Conservation (phyloP, 2,797 vertebrate species). For the Gila robusta region DNA sequence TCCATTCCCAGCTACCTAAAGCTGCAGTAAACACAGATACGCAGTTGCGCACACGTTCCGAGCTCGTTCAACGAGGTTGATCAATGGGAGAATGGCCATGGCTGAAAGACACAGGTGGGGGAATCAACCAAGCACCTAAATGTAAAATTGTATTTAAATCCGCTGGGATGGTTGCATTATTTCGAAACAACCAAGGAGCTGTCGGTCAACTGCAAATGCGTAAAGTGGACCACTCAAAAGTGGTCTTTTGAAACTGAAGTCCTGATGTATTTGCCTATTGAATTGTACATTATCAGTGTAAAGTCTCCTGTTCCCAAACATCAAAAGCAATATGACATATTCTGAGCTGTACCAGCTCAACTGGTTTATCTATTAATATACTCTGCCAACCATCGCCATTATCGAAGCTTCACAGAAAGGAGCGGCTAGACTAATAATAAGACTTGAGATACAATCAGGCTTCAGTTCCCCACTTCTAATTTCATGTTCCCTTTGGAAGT, state of each 20-base stretch:
- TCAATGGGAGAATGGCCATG: not conserved
- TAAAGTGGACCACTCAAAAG: not conserved
- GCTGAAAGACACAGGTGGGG: constrained; percentile 45
- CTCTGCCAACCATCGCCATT: constrained; percentile 32
- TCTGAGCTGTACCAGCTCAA: constrained; percentile 44
- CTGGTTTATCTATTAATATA: constrained; percentile 45
- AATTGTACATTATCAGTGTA: constrained; percentile 55
- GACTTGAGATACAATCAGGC: constrained; percentile 36
- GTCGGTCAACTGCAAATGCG: constrained; percentile 25
- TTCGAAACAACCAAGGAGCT: constrained; percentile 12
- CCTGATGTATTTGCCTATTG: constrained; percentile 30
- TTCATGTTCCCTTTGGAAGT: constrained; percentile 38
- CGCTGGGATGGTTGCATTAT: constrained; percentile 52
- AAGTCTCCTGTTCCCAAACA: constrained; percentile 51
- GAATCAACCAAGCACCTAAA: constrained; percentile 39
- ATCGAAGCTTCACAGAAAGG: constrained; percentile 30
- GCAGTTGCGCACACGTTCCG: not conserved
- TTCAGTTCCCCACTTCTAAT: constrained; percentile 10
- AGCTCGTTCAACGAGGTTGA: constrained; percentile 33
- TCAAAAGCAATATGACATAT: constrained; percentile 60
- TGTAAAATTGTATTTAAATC: constrained; percentile 52
- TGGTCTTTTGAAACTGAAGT: constrained; percentile 28
- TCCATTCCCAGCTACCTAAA: constrained; percentile 94
- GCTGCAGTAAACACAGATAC: constrained; percentile 78
- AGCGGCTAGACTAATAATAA: constrained; percentile 44